phyloP scores from a whole-genome alignment of 2,888 invertebrate genomes.

The Opisthograptis luteolata region DNA sequence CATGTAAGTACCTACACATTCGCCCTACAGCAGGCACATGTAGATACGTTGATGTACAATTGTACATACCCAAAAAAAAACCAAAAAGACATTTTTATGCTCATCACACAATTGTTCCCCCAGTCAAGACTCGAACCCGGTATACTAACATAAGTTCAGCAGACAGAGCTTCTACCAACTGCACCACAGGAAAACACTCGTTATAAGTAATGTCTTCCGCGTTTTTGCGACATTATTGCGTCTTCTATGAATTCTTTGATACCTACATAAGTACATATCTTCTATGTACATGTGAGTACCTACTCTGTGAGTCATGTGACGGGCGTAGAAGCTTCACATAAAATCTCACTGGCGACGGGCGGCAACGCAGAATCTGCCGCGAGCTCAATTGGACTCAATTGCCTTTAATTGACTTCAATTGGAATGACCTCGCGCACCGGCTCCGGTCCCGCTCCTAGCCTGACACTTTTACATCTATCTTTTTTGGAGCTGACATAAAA shows the following conservation, averaged over 20 bases:
- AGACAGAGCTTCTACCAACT: too few species aligned
- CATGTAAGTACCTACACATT: too few species aligned
- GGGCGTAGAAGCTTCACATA: slow-evolving; percentile 80
- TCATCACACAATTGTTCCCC: too few species aligned
- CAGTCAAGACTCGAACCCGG: too few species aligned
- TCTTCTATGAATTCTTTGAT: slow-evolving; percentile 8
- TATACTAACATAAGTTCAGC: too few species aligned
- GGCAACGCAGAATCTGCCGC: slow-evolving; percentile 81
- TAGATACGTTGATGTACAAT: too few species aligned
- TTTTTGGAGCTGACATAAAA: slow-evolving; percentile 81
- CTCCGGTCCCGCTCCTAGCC: slow-evolving; percentile 78
- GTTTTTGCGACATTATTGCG: slow-evolving; percentile 16
- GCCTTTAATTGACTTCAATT: slow-evolving; percentile 82
- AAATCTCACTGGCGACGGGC: slow-evolving; percentile 79
- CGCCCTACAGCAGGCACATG: too few species aligned
- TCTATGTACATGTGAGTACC: slow-evolving; percentile 34
- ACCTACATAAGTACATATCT: slow-evolving; percentile 18
- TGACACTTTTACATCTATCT: slow-evolving; percentile 83
- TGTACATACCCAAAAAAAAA: too few species aligned
- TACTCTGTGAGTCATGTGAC: slow-evolving; percentile 70
- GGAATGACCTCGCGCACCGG: slow-evolving; percentile 82
- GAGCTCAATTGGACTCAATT: slow-evolving; percentile 81
- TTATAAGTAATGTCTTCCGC: slow-evolving; percentile 5
- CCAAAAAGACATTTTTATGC: too few species aligned
- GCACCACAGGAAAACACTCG: too few species aligned